Base-by-base conservation (phyloP, 2,888 invertebrate genomes). In the Drosophila percnosoma region DNA sequence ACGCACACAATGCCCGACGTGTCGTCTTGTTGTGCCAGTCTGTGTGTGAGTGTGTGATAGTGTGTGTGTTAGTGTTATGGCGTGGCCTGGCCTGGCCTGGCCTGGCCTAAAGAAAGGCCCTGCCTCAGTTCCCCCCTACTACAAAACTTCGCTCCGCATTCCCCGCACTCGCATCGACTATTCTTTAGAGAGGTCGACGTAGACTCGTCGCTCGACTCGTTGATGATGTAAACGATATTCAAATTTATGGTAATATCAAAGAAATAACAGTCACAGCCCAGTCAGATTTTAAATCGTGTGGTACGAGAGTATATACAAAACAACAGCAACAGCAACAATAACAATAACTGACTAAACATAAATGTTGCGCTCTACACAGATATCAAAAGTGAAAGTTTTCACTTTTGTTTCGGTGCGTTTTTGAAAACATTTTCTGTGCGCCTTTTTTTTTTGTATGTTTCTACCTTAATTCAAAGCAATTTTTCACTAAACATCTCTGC, bases 141-240 rank as follows among this genome's bases (percentile, higher is more conserved):
- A 15, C 3, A 40, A 55, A 5, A 15, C 31, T 21, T 38, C 51
- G 18, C 3, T 18, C 4, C 18, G 51, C 40, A 33, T 21, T 63
- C 11, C 31, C 48, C 61, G 49, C 58, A 45, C 24, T 18, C 29
- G 38, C 48, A 21, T 29, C 63, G 60, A 74, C 74, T 76, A 82
- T 82, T 82, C 84, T 83, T 76, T 76, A 62, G 68, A 70, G 65
- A 69, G 68, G 55, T 29, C 68, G 66, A 40, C 45, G 24, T 45
- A 18, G 27, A 52, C 38, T 63, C 38, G 55, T 60, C 49, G 65
- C 40, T 66, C 53, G 58, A 40, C 55, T 51, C 42, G 67, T 38
- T 66, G 78, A 83, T 82, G 82, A 83, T 82, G 82, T 82, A 82
- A 82, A 83, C 82, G 82, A 74, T 80, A 83, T 83, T 82, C 84